Evolutionary conservation across 2,888 invertebrate genomes (phyloP).

Genomic region (Caenorhabditis sp.): DNA sequence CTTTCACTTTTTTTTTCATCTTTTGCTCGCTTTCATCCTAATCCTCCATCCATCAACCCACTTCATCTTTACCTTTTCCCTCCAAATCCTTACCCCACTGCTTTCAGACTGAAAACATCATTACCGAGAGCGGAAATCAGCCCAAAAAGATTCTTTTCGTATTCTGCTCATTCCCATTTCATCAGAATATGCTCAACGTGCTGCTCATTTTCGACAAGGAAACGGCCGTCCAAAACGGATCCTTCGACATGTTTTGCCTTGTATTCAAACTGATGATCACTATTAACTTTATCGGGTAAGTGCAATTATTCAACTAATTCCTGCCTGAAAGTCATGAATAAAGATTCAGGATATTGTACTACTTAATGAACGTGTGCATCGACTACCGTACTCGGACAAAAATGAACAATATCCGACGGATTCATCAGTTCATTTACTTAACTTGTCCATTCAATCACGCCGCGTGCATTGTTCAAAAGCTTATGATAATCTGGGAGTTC

Average conservation of each 20-base stretch:
- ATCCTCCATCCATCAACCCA: not conserved
- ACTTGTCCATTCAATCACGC: conserved; percentile 30
- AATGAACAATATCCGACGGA: conserved; percentile 39
- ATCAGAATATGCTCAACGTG: conserved; percentile 18
- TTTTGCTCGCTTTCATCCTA: not conserved
- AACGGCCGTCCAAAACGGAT: conserved; percentile 12
- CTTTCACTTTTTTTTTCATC: not conserved
- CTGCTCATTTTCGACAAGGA: conserved; percentile 14
- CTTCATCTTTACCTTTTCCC: too few relatives aligned
- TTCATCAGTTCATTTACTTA: conserved; percentile 36
- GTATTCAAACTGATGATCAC: conserved; percentile 30
- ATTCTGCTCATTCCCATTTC: not conserved
- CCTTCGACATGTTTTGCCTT: conserved; percentile 13
- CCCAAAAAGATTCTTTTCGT: not conserved
- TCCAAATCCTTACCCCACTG: conserved; percentile 1
- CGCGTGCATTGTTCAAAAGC: conserved; percentile 33
- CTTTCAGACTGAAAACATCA: not conserved
- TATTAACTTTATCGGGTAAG: conserved; percentile 31
- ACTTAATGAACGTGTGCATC: conserved; percentile 36
- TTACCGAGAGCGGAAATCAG: conserved; percentile 1
- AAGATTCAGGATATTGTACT: conserved; percentile 32
- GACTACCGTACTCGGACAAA: conserved; percentile 27
- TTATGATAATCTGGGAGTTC: conserved; percentile 22
- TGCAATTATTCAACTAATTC: too few relatives aligned
- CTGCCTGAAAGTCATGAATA: not conserved